Percentiles rank a stretch among this genome's conserved stretches.
Conservation (phyloP, 1,140 invertebrate genomes). For the Drosophila azteca region DNA sequence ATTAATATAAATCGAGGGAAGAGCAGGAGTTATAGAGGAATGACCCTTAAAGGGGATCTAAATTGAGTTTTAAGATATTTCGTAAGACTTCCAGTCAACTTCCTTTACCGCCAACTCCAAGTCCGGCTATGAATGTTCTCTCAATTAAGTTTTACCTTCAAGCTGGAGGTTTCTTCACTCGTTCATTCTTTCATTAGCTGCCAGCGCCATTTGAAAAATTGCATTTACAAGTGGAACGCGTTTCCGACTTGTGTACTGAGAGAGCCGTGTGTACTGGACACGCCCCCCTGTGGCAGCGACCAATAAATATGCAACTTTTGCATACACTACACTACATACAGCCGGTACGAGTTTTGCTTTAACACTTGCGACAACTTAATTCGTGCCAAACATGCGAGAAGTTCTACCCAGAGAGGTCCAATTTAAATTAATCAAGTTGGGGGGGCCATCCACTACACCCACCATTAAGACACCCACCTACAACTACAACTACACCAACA, state of each 20-base stretch:
- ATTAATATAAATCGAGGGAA: not conserved
- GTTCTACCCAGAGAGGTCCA: constrained; percentile 30
- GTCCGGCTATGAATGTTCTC: too few relatives aligned
- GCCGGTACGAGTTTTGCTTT: constrained; percentile 27
- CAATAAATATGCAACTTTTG: constrained; percentile 41
- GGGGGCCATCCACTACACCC: constrained; percentile 15
- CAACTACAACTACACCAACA: not conserved
- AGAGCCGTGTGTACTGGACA: not conserved
- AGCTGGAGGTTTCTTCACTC: constrained; percentile 1
- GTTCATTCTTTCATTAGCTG: constrained; percentile 17
- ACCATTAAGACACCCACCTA: constrained; percentile 11
- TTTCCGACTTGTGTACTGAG: constrained; percentile 53
- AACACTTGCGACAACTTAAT: constrained; percentile 79
- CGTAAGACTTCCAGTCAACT: too few relatives aligned
- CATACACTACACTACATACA: not conserved
- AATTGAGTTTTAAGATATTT: too few relatives aligned
- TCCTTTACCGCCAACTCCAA: too few relatives aligned
- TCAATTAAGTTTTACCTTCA: not conserved
- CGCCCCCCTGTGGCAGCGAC: constrained; percentile 23
- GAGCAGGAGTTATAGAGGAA: too few relatives aligned
- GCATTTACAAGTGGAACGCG: constrained; percentile 62
- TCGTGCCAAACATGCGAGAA: constrained; percentile 62
- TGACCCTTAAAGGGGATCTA: too few relatives aligned
- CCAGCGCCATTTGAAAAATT: constrained; percentile 34
- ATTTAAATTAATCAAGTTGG: constrained; percentile 73